These are phyloP conservation scores for Phania funesta DNA, from an alignment of 2,888 invertebrate genomes.

Conservation along the genomic window DNA sequence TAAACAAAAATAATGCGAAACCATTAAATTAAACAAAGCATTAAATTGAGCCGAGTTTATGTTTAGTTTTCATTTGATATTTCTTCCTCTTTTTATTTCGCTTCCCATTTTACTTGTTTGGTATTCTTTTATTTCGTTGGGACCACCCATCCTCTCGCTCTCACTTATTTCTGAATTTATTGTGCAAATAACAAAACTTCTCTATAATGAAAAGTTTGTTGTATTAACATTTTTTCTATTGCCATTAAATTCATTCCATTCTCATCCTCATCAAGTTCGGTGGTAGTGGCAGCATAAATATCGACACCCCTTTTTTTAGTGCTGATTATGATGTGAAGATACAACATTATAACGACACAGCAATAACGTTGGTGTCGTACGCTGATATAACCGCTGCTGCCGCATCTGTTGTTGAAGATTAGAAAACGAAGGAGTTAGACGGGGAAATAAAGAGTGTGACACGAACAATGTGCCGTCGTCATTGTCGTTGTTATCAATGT, in stretches of 20 bases:
- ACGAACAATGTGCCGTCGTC: neutral
- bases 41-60: constrained; percentile 50
- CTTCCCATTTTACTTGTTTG: constrained; percentile 3
- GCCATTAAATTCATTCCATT: neutral
- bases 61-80: constrained; percentile 26
- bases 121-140: neutral
- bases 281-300: constrained; percentile 18
- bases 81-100: neutral
- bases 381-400: neutral
- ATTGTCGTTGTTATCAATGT: constrained; percentile 34
- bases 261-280: constrained; percentile 1
- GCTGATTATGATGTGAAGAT: constrained; percentile 7
- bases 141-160: constrained; percentile 23
- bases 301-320: constrained; percentile 5
- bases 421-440: constrained; percentile 4
- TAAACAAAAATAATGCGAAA: constrained; percentile 1
- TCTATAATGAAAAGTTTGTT: constrained; percentile 41
- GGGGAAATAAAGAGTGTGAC: neutral
- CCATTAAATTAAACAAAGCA: constrained; percentile 28
- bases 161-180: constrained; percentile 13
- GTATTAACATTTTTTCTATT: constrained; percentile 36
- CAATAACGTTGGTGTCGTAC: constrained; percentile 5
- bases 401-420: constrained; percentile 11
- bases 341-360: no score
- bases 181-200: constrained; percentile 10